Evolutionary conservation across 1,140 invertebrate genomes (phyloP), one percentile per base, ranked within the genome.

Genomic region (Aplysia californica): DNA sequence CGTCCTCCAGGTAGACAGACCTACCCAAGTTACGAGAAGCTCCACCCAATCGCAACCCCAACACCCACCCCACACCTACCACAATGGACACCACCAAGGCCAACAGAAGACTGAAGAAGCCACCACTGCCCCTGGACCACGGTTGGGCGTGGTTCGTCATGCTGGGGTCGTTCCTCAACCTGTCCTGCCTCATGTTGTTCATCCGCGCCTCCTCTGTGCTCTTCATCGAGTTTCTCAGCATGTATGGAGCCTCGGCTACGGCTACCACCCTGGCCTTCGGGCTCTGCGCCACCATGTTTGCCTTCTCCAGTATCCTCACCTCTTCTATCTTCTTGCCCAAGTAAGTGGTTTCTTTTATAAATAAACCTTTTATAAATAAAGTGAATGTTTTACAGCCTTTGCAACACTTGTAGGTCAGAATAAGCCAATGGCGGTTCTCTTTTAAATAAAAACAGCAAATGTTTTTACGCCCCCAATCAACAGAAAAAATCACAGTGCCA

Each of bases 251-350:
- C 55, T 56, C 69, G 1, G 69, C 69, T 1, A 71, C 41, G 31
- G 10, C 50, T 41, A 71, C 69, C 3, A 71, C 69, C 23, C 20
- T 71, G 31, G 41, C 69, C 15, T 71, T 71, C 38, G 69, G 69
- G 36, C 15, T 58, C 1, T 20, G 18, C 38, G 6, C 69, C 21
- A 31, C 33, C 10, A 58, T 58, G 69, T 71, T 71, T 38, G 31
- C 31, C 10, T 21, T 71, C 10, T 31, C 23, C 50, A 58, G 33
- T 58, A 33, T 71, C 21, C 31, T 56, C 33, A n/a, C 26, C 36
- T 50, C 69, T 23, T 31, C 41, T 1, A 5, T 35, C 41, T 29
- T 71, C 18, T 26, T 71, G n/a, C 31, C 18, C n/a, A n/a, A n/a
- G n/a, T n/a, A n/a, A n/a, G n/a, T n/a, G n/a, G n/a, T n/a, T n/a